Percentiles rank a stretch among this genome's conserved stretches.
Conservation (phyloP, 2,797 vertebrate genomes). For the Platyrinchus mystaceus region DNA sequence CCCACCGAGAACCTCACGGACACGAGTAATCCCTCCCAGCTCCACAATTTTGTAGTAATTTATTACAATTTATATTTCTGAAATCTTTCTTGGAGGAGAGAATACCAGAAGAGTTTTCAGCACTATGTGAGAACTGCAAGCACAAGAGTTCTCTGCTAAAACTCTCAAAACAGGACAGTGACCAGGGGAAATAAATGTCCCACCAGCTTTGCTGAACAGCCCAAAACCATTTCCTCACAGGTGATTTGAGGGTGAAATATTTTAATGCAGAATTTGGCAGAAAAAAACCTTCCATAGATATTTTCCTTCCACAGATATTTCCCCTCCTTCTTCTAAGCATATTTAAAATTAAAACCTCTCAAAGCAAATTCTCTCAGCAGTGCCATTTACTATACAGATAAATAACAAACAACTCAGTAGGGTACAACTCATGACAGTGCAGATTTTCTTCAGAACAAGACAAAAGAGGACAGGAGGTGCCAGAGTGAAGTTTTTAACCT, state of each 20-base stretch:
- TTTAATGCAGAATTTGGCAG: not conserved
- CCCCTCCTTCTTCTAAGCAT: not conserved
- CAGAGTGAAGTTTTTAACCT: not conserved
- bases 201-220: not conserved
- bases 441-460: not conserved
- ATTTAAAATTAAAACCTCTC: not conserved
- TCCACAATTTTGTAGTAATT: not conserved
- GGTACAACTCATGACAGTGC: not conserved
- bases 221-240: not conserved
- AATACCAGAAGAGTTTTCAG: not conserved
- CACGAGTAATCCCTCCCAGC: not conserved
- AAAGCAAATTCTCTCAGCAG: not conserved
- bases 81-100: not conserved
- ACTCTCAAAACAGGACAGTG: not conserved
- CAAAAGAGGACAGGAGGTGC: not conserved
- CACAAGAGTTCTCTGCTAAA: not conserved
- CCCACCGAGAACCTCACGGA: not conserved
- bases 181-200: not conserved
- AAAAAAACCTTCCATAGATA: not conserved
- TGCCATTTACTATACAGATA: conserved; percentile 40
- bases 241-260: not conserved
- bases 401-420: not conserved
- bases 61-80: not conserved
- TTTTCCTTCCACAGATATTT: not conserved
- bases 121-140: not conserved